Evolutionary conservation across 2,113 vertebrate species (phyloP).

Genomic region (Lepus timidus): DNA sequence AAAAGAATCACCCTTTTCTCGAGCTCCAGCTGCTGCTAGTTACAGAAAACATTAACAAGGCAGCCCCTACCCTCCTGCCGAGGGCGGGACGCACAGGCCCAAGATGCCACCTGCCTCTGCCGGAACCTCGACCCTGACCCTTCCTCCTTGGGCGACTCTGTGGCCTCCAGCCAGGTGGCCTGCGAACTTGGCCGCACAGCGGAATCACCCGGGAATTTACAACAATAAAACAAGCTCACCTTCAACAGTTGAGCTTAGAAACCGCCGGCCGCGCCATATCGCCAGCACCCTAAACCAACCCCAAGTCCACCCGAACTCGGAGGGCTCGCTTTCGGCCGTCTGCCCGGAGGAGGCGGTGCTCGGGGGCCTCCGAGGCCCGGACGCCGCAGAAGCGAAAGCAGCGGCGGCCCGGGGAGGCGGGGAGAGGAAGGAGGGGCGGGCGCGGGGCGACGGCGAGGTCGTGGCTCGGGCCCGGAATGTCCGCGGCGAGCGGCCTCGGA

Average conservation of each 20-base stretch:
- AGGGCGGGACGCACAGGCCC: too few relatives aligned
- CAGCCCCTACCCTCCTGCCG: too few relatives aligned
- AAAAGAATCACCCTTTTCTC: background rate
- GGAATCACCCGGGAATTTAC: background rate
- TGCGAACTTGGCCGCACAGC: background rate
- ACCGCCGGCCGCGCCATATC: background rate
- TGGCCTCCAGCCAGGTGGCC: background rate
- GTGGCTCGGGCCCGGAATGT: constrained; percentile 34
- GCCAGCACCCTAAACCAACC: background rate
- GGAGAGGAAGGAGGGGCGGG: constrained; percentile 48
- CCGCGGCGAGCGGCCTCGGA: background rate
- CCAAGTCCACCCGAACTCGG: background rate
- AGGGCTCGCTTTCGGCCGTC: background rate
- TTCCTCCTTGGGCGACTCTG: background rate
- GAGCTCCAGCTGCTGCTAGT: background rate
- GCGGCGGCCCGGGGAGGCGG: background rate
- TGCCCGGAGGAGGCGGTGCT: constrained; percentile 60
- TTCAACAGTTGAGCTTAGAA: background rate
- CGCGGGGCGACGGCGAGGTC: background rate
- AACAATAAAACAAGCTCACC: background rate
- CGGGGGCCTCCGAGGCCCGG: fast-evolving
- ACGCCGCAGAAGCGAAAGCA: constrained; percentile 77
- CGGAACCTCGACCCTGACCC: background rate
- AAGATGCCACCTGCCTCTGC: background rate
- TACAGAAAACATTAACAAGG: background rate